phyloP scores from a whole-genome alignment of 2,888 invertebrate species.

The Aspidiotus destructor region DNA sequence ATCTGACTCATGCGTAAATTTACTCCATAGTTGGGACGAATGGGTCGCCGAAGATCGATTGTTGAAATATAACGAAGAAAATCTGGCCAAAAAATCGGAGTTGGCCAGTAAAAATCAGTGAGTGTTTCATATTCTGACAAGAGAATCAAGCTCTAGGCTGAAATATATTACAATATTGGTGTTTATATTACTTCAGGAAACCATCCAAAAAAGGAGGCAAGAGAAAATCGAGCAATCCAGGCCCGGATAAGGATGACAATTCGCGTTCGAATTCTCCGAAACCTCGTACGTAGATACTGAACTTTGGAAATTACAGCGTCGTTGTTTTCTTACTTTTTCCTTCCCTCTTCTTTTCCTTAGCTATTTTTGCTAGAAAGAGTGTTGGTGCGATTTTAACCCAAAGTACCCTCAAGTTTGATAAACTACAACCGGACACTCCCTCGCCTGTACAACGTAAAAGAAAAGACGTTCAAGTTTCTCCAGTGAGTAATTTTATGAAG shows the following conservation, averaged over 20 bases:
- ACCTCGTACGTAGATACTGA: constrained; percentile 8
- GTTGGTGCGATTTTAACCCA: neutral
- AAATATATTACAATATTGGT: neutral
- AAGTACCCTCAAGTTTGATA: neutral
- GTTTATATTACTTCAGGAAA: neutral
- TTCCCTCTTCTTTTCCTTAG: too few relatives aligned
- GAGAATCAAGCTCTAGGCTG: neutral
- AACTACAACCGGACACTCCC: neutral
- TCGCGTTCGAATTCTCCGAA: constrained; percentile 28
- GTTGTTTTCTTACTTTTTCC: neutral
- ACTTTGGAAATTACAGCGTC: neutral
- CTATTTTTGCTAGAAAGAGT: neutral
- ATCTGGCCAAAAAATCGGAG: constrained; percentile 7
- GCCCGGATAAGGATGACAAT: constrained; percentile 21
- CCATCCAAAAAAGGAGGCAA: constrained; percentile 9
- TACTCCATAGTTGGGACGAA: constrained; percentile 76
- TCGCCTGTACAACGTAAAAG: too few relatives aligned
- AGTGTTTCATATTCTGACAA: neutral
- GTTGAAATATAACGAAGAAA: constrained; percentile 42
- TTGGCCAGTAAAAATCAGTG: constrained; percentile 8
- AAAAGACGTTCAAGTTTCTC: too few relatives aligned
- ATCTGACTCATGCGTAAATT: neutral
- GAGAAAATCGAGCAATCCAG: constrained; percentile 17
- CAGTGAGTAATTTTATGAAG: too few relatives aligned
- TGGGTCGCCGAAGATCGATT: constrained; percentile 88